Evolutionary conservation across 1,140 invertebrate species (phyloP).

Genomic region (Potamilus streckersoni): DNA sequence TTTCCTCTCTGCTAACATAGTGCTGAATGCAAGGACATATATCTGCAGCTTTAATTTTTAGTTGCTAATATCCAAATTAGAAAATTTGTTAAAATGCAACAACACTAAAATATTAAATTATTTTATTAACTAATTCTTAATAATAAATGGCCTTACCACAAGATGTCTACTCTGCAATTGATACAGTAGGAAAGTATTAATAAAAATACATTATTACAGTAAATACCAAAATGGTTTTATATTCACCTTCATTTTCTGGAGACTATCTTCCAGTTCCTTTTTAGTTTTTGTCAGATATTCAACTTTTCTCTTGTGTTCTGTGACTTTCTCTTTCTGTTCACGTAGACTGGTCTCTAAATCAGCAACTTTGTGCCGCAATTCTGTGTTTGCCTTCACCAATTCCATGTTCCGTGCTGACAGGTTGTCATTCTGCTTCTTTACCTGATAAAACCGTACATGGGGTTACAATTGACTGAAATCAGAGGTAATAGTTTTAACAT

Average conservation of each 20-base stretch:
- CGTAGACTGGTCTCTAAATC: constrained; percentile 47
- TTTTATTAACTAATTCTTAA: too few species aligned
- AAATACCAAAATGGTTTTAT: too few species aligned
- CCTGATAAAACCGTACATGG: constrained; percentile 23
- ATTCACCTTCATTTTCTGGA: constrained; percentile 55
- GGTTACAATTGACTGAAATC: not conserved
- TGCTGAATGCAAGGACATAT: too few species aligned
- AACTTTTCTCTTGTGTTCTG: constrained; percentile 56
- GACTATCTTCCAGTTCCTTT: constrained; percentile 55
- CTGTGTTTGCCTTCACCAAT: constrained; percentile 54
- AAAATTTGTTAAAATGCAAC: too few species aligned
- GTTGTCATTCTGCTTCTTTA: constrained; percentile 58
- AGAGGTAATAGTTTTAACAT: not conserved
- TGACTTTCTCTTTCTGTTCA: constrained; percentile 54
- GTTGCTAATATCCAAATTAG: too few species aligned
- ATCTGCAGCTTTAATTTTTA: too few species aligned
- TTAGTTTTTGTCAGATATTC: constrained; percentile 54
- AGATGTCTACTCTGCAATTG: too few species aligned
- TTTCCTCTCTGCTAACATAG: too few species aligned
- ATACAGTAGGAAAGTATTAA: too few species aligned
- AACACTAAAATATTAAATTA: too few species aligned
- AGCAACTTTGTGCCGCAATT: constrained; percentile 51
- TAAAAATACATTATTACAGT: too few species aligned
- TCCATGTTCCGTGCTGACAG: constrained; percentile 56
- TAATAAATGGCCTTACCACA: too few species aligned